These are phyloP conservation scores for Melitaea cinxia DNA, from an alignment of 1,140 invertebrate species.

Conservation along the genomic window DNA sequence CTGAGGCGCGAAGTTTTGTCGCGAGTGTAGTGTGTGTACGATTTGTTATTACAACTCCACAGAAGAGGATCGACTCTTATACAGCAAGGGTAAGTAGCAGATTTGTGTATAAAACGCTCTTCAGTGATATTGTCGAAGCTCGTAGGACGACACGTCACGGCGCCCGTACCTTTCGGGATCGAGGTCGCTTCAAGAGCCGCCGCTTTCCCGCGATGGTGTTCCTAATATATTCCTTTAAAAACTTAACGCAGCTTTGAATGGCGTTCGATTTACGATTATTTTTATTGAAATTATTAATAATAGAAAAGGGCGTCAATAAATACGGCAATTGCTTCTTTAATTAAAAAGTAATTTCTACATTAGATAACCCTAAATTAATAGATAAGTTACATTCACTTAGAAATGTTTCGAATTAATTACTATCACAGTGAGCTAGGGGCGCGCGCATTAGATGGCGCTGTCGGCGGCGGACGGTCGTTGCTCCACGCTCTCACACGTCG, in stretches of 20 bases:
- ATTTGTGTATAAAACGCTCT: not conserved
- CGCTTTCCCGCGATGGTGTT: slow-evolving; percentile 50
- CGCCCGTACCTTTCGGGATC: slow-evolving; percentile 40
- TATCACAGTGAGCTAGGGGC: slow-evolving; percentile 20
- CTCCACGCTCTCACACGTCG: slow-evolving; percentile 32
- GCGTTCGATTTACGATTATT: not conserved
- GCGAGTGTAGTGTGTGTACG: slow-evolving; percentile 51
- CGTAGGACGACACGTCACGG: slow-evolving; percentile 50
- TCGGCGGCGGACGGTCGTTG: slow-evolving; percentile 53
- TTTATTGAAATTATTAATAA: not conserved
- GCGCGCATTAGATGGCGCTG: slow-evolving; percentile 47
- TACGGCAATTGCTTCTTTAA: too few species aligned
- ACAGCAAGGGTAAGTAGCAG: slow-evolving; percentile 42
- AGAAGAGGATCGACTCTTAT: slow-evolving; percentile 1
- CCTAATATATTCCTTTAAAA: slow-evolving; percentile 25
- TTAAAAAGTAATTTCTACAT: not conserved
- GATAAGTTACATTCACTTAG: slow-evolving; percentile 28
- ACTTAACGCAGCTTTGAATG: not conserved
- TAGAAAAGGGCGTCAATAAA: not conserved
- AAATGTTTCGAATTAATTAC: slow-evolving; percentile 33
- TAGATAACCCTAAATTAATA: slow-evolving; percentile 13
- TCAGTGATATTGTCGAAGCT: slow-evolving; percentile 20
- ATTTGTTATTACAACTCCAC: slow-evolving; percentile 12
- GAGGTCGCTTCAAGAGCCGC: slow-evolving; percentile 41
- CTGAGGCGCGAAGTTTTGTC: slow-evolving; percentile 54